A percentile compares a stretch with the other conserved stretches of the same genome.
Evolutionary conservation across 2,797 vertebrate species (phyloP).

Genomic region (Luscinia luscinia): DNA sequence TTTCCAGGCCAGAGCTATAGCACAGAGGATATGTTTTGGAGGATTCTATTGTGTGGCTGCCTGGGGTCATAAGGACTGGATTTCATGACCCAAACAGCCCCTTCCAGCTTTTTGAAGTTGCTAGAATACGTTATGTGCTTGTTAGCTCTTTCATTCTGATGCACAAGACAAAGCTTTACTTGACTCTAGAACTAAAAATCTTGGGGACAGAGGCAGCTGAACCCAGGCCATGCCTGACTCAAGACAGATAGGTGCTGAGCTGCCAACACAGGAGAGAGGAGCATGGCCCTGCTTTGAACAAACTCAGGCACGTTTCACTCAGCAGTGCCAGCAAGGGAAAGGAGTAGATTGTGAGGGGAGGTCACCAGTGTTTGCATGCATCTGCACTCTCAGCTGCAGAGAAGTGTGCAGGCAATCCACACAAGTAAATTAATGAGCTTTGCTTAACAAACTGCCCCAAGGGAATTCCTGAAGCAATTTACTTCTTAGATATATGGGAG

Average conservation of each 20-base stretch:
- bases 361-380: background rate
- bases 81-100: background rate
- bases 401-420: background rate
- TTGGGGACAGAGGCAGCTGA: background rate
- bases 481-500: background rate
- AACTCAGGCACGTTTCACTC: background rate
- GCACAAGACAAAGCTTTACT: background rate
- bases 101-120: background rate
- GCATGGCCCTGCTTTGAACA: rapidly evolving
- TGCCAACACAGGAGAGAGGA: background rate
- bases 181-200: background rate
- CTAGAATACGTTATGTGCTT: background rate
- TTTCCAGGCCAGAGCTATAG: background rate
- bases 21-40: background rate
- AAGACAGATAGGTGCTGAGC: background rate
- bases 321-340: background rate
- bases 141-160: background rate
- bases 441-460: background rate
- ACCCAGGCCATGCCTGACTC: background rate
- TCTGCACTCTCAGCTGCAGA: background rate
- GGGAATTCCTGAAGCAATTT: background rate
- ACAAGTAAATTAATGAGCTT: conserved; percentile 18
- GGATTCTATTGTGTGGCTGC: background rate
- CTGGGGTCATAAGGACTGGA: background rate
- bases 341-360: background rate